These are phyloP conservation scores for Agriopis marginaria DNA, from an alignment of 2,888 invertebrate species.

Conservation along the genomic window DNA sequence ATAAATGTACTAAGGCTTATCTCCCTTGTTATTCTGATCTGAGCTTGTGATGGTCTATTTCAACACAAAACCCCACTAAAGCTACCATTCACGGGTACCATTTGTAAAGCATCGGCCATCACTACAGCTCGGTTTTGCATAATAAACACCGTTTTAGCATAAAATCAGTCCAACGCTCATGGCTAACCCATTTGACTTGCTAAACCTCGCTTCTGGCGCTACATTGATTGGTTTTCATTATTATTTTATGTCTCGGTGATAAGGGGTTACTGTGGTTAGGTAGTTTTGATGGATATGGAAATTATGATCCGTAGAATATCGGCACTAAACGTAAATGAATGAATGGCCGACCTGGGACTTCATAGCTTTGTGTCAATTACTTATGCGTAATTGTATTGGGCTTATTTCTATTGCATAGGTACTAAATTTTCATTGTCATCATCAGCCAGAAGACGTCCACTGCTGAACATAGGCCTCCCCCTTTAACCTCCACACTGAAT, in stretches of 20 bases:
- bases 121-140: conserved; percentile 69
- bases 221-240: conserved; percentile 63
- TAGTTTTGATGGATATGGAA: conserved; percentile 11
- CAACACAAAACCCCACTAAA: background rate
- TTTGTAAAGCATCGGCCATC: conserved; percentile 37
- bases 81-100: background rate
- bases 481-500: too few species aligned
- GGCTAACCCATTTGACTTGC: conserved; percentile 81
- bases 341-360: background rate
- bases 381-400: background rate
- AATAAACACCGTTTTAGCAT: conserved; percentile 80
- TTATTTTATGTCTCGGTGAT: conserved; percentile 44
- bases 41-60: too few species aligned
- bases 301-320: background rate
- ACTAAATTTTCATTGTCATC: too few species aligned
- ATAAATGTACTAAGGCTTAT: too few species aligned
- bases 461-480: too few species aligned
- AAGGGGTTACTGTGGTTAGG: conserved; percentile 12
- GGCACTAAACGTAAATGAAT: conserved; percentile 12
- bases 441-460: too few species aligned
- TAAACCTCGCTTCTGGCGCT: conserved; percentile 65
- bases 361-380: background rate
- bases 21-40: too few species aligned
- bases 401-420: background rate
- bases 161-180: conserved; percentile 73